Evolutionary conservation across 1,140 invertebrate species (phyloP).

Genomic region (Drosophila pseudoananassae): DNA sequence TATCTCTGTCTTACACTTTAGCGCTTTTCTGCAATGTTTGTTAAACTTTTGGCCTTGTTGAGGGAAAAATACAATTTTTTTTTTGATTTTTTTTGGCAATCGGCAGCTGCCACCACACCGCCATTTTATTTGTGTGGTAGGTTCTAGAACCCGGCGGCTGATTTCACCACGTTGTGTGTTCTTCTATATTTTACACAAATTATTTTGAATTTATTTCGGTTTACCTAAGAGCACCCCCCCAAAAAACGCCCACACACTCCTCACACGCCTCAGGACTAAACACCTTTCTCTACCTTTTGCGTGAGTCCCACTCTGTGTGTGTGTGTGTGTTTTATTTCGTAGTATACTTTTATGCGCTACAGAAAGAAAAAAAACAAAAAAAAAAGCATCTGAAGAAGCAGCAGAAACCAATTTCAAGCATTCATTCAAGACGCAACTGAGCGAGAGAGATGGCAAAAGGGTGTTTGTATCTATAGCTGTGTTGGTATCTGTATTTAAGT

Average conservation of each 20-base stretch:
- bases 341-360: conserved; percentile 70
- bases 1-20: background rate
- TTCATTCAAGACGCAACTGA: conserved; percentile 65
- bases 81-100: conserved; percentile 10
- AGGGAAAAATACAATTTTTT: conserved; percentile 52
- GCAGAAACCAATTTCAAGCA: conserved; percentile 78
- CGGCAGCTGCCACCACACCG: too few relatives aligned
- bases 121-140: conserved; percentile 35
- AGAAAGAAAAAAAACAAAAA: conserved; percentile 1
- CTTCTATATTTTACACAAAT: conserved; percentile 80
- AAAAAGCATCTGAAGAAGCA: conserved; percentile 36
- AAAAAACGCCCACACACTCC: too few relatives aligned
- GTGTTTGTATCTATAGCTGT: conserved; percentile 15
- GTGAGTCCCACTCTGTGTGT: conserved; percentile 6
- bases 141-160: conserved; percentile 58
- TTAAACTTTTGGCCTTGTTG: conserved; percentile 69
- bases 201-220: conserved; percentile 80
- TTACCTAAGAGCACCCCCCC: conserved; percentile 49
- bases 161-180: conserved; percentile 60
- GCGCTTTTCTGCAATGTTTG: conserved; percentile 44
- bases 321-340: conserved; percentile 51
- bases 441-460: conserved; percentile 43
- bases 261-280: background rate
- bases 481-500: conserved; percentile 13
- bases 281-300: conserved; percentile 7